Evolutionary conservation across 2,888 invertebrate genomes (phyloP), one percentile per base, ranked within the genome.

Genomic region (Amphipyra tragopoginis): DNA sequence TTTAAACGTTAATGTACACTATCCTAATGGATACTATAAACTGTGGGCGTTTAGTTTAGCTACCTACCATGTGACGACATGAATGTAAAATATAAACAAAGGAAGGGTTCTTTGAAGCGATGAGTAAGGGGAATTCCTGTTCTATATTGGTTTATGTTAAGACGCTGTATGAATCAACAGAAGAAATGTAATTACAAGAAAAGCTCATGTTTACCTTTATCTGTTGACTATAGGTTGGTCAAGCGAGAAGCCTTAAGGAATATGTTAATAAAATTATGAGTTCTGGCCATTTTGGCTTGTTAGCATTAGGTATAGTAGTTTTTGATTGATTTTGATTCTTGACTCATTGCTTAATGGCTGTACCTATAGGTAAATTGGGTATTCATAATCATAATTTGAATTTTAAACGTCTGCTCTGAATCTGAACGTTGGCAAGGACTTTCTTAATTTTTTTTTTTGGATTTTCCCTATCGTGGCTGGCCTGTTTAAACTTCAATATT

Each of bases 91-190:
- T 65, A 66, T 79, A 85, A 83, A 84, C 81, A 82, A 80, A 83
- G 76, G 45, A 62, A 72, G 72, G 72, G 79, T 83, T 84, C 82
- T 73, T 69, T 80, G 80, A 76, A 86, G 68, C 69, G 80, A 81
- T 88, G 85, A 88, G 78, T 87, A 85, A 86, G 65, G 61, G 55
- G 65, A 52, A 51, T 59, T 60, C 66, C 42, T 56, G 65, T 21
- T 63, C 52, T 57, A 66, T 58, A 68, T 68, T 64, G 13, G 42
- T 60, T 60, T 62, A 51, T 56, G 51, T 57, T 56, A 57, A 60
- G 6, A 54, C 44, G 50, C 26, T 43, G 44, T 29, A 50, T 78
- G 67, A 72, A 66, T 64, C 63, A 71, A 65, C 51, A 39, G 14
- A 56, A 51, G 40, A 61, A 65, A 58, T 48, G 15, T 45, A 51